Base-by-base conservation (phyloP, 2,888 invertebrate genomes). In the Diplolepis rosae region DNA sequence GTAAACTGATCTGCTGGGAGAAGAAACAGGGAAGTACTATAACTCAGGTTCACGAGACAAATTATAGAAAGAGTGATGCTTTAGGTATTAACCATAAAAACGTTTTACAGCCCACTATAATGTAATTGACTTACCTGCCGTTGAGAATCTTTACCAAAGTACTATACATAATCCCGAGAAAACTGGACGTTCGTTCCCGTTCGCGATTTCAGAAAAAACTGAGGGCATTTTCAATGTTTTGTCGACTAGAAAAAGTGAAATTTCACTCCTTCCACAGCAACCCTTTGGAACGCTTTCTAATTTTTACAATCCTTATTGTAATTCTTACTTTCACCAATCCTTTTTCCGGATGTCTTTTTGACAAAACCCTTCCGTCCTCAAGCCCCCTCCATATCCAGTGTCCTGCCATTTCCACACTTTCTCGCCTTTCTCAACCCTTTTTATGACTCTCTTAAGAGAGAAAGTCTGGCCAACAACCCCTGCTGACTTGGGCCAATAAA, bases 241-340 rank as follows among this genome's bases (percentile, higher is more conserved):
- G 24, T 27, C 24, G 56, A 27, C n/a, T 35, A 70, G 74, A 81
- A 80, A 85, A 84, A 84, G 85, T 82, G 83, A 86, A 85, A 86
- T 80, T 77, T 72, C 78, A 72, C 76, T 83, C 85, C 81, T 83
- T 80, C 84, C 78, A 74, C 74, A 61, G 66, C 72, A 82, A 82
- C 79, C 79, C 81, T 78, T 81, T 79, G 78, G 73, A 48, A 65
- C 71, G 70, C 85, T 86, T 85, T 87, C 86, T 77, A 86, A 82
- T 81, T 81, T 83, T 80, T 79, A 76, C 69, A 76, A 74, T 56
- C 65, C 76, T 80, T 76, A 78, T 80, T 80, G 77, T 71, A 42
- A 68, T 6, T n/a, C 69, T 69, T 69, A 74, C 84, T 83, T 83
- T 84, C 83, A 76, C 82, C 69, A 78, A 81, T 79, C 78, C 77